Base-by-base conservation (phyloP, 2,888 invertebrate species). In the Drosophila pullipes region DNA sequence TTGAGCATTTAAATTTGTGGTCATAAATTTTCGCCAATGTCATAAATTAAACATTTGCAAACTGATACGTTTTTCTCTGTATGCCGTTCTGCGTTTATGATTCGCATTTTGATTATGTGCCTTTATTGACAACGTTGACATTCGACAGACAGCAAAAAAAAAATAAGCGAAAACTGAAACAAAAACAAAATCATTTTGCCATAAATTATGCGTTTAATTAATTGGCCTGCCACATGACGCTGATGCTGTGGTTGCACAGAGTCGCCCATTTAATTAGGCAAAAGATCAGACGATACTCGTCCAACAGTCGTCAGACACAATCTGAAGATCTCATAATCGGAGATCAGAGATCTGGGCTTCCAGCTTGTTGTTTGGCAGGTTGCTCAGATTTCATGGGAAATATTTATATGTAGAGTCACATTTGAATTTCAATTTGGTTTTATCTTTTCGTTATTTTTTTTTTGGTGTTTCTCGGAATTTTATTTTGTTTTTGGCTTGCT, bases 201-300 rank as follows among this genome's bases (percentile, higher is more conserved):
- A 91, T 91, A 91, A 92, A 91, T 91, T 90, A 87, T 89, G 82
- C 74, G 80, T 76, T 79, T 91, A 92, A 92, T 92, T 90, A 91
- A 92, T 92, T 91, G 91, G 84, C 85, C 81, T 81, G 87, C 84
- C 87, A 86, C 81, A 83, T 87, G 85, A 68, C 28, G 69, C n/a
- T 18, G 65, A 41, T 70, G 69, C 47, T 30, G 52, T 67, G 62
- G 55, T 31, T 55, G 61, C 74, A 60, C 65, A 47, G 73, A 83
- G 79, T 80, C 64, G 55, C 60, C 72, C 83, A 88, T 81, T 88
- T 85, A 85, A 84, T 84, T 89, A 81, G 81, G 47, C 47, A 47
- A 47, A 47, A 47, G 47, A 47, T 47, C 47, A 25, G 25, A 47
- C 9, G 47, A 47, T 47, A 7, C 4, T 47, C 44, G 41, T 11